Evolutionary conservation across 2,113 vertebrate species (phyloP), one percentile per base, ranked within the genome.

Genomic region (Chrysochloris asiatica): DNA sequence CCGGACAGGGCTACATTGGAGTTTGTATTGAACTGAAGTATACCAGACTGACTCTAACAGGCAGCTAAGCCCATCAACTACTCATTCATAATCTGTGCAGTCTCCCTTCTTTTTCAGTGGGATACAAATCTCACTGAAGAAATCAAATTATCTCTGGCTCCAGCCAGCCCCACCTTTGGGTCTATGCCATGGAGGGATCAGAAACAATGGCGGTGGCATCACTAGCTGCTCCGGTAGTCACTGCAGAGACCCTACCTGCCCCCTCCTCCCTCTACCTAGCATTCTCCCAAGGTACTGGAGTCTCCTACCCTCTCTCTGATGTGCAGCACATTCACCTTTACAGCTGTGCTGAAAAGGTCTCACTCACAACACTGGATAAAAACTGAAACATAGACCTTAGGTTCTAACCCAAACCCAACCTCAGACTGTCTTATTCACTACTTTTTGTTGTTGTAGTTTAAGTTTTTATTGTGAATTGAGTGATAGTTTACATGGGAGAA

Each of bases 1-100:
- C 59, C 26, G 43, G 45, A 4, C 5, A 8, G 0, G 12, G 28
- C 28, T 22, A 3, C 3, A 12, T n/a, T n/a, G n/a, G n/a, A 6
- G 0, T 69, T 65, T 69, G 77, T 17, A 83, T 54, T 43, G 11
- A 69, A 76, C 47, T 47, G 21, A 67, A 72, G 67, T 13, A 12
- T 43, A 56, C 4, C 1, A 24, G 59, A 47, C 8, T 30, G 19
- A n/a, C 30, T 19, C 50, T 10, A 41, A 54, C 69, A 36, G 30
- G 56, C 24, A 69, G 47, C 72, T 63, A 33, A 50, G 48, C 10
- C 4, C 4, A 21, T 24, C 33, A 12, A 13, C 16, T 9, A 13
- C 2, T 28, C 47, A 4, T 65, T 36, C 77, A 41, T 3, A 6
- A 6, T 17, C 24, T 0, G 10, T 54, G 50, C 0, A 16, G 4